phyloP scores from a whole-genome alignment of 64 coral and sea anemone genomes.

The Montipora capricornis region DNA sequence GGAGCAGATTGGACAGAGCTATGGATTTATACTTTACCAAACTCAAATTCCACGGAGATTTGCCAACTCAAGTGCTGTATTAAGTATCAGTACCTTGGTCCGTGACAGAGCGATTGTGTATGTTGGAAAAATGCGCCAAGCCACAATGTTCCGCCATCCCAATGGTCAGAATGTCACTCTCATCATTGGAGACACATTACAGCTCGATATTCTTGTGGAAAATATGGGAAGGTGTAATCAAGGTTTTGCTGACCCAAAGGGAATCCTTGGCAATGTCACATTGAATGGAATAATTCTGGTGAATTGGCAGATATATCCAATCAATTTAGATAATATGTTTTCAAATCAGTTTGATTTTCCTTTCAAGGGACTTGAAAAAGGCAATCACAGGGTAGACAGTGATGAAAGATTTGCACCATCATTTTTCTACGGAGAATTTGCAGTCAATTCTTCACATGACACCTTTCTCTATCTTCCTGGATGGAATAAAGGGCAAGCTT shows the following conservation, averaged over 20 bases:
- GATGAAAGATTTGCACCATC: constrained; percentile 72
- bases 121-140: constrained; percentile 75
- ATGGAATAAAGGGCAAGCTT: constrained; percentile 90
- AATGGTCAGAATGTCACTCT: constrained; percentile 48
- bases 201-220: constrained; percentile 88
- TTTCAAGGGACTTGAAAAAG: not conserved
- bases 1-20: constrained; percentile 94
- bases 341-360: not conserved
- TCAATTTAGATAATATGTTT: constrained; percentile 47
- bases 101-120: constrained; percentile 92
- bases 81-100: constrained; percentile 71
- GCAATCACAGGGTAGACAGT: not conserved
- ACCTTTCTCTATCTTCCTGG: constrained; percentile 75
- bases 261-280: constrained; percentile 80
- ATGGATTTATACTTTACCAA: constrained; percentile 89
- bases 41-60: constrained; percentile 68
- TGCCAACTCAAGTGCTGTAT: constrained; percentile 31
- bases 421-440: constrained; percentile 80
- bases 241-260: constrained; percentile 84
- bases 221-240: constrained; percentile 75
- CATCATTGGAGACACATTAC: constrained; percentile 4
- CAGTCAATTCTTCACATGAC: constrained; percentile 63
- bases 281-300: constrained; percentile 37
- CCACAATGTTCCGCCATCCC: constrained; percentile 58
- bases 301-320: constrained; percentile 84